Evolutionary conservation across 2,888 invertebrate genomes (phyloP).

Genomic region (Sceliomorpha sp.): DNA sequence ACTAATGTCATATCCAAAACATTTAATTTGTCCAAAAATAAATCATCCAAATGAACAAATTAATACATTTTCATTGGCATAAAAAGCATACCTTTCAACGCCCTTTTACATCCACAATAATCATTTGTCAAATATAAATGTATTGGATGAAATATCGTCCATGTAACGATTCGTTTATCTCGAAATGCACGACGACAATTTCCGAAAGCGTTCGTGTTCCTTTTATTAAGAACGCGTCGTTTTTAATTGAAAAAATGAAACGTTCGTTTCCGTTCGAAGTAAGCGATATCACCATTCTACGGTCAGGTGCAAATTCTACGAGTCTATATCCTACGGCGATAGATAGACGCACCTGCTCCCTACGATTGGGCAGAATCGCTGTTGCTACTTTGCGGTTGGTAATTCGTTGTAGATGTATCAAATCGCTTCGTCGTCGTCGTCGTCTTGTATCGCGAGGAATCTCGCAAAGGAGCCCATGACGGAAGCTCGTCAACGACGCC

Average conservation of each 20-base stretch:
- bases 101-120: no score
- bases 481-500: slow-evolving; percentile 31
- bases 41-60: no score
- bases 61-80: no score
- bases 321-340: slow-evolving; percentile 30
- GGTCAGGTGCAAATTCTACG: slow-evolving; percentile 36
- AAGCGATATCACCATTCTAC: slow-evolving; percentile 31
- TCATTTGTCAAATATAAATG: no score
- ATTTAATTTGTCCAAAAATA: no score
- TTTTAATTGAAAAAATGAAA: slow-evolving; percentile 38
- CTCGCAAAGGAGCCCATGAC: slow-evolving; percentile 24
- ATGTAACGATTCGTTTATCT: no score
- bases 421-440: slow-evolving; percentile 20
- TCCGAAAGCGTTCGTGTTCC: slow-evolving; percentile 2
- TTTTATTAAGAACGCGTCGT: slow-evolving; percentile 24
- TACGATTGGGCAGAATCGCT: slow-evolving; percentile 30
- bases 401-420: slow-evolving; percentile 24
- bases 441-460: slow-evolving; percentile 30
- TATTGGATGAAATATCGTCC: no score
- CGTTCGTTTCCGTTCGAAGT: slow-evolving; percentile 38
- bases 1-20: no score
- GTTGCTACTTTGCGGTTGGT: slow-evolving; percentile 3
- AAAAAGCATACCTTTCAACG: no score
- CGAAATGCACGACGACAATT: no score
- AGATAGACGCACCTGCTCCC: slow-evolving; percentile 41